Evolutionary conservation across 2,888 invertebrate species (phyloP), one percentile per base, ranked within the genome.

Genomic region (Tigriopus californicus): DNA sequence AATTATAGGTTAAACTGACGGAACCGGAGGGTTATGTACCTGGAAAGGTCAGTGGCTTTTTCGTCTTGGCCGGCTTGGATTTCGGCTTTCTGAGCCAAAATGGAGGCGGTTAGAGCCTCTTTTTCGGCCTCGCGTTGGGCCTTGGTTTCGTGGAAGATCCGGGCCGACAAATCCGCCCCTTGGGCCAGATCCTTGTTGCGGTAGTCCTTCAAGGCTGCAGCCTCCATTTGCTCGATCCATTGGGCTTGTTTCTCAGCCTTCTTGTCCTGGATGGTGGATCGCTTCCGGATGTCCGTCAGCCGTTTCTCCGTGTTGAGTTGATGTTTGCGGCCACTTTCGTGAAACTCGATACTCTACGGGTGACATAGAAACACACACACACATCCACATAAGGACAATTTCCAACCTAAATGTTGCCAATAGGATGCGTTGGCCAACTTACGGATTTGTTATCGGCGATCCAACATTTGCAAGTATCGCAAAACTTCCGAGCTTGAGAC

Each of bases 391-490:
- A 33, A 33, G 33, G 33, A 33, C n/a, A n/a, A n/a, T n/a, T n/a
- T n/a, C n/a, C n/a, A n/a, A n/a, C n/a, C n/a, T n/a, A n/a, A n/a
- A n/a, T n/a, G n/a, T n/a, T n/a, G n/a, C n/a, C n/a, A 60, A 54
- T 25, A 25, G 59, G 42, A 42, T 47, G n/a, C 44, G 47, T 42
- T 47, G 15, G 15, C 1, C 15, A 51, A 64, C 71, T 70, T 68
- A 75, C 75, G 59, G 90, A 85, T 78, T 89, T 91, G 70, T 97
- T 97, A 71, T 95, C 94, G 59, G 92, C 86, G 66, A 91, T 85
- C 94, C 95, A 97, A 70, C 94, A 92, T 73, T 94, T 94, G 74
- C 95, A 97, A 72, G 91, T 89, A 65, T 95, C 91, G 70, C 97
- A 97, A 71, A 83, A 94, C 71, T 94, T 92, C 63, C 86, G 80